Evolutionary conservation across 2,888 invertebrate genomes (phyloP).

Genomic region (Lutraria lutraria): DNA sequence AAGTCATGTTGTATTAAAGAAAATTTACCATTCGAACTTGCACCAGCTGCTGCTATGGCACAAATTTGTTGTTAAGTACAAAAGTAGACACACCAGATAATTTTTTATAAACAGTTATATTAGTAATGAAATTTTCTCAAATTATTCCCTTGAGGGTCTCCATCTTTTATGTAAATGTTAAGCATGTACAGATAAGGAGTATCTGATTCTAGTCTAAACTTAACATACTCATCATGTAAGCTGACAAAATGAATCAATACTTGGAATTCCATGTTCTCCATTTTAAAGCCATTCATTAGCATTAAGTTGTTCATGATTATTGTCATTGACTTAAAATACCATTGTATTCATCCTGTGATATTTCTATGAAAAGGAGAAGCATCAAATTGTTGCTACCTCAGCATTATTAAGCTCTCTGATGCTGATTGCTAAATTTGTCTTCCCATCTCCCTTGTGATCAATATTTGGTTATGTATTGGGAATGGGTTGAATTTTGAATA

Average conservation of each 20-base stretch:
- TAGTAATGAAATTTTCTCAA: neutral
- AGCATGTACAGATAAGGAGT: neutral
- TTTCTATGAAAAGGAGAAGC: neutral
- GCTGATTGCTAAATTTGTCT: neutral
- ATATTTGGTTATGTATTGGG: too few species aligned
- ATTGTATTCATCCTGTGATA: neutral
- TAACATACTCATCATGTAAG: neutral
- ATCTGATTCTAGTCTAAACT: slow-evolving; percentile 2
- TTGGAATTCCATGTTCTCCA: neutral
- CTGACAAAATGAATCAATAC: neutral
- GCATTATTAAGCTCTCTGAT: neutral
- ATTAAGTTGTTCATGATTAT: slow-evolving; percentile 22
- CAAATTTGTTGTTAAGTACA: neutral
- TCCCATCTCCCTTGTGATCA: neutral
- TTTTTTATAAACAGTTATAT: neutral
- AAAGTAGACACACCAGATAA: neutral
- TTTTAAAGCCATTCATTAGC: slow-evolving; percentile 12
- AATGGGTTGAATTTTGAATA: too few species aligned
- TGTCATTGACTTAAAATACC: slow-evolving; percentile 4
- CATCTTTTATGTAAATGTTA: slow-evolving; percentile 6
- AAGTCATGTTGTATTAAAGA: slow-evolving; percentile 16
- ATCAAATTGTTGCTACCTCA: slow-evolving; percentile 14
- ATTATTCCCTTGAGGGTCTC: neutral
- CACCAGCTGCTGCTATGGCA: neutral
- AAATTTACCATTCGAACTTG: neutral